Base-by-base conservation (phyloP, 2,113 vertebrate species). In the Tragulus kanchil region DNA sequence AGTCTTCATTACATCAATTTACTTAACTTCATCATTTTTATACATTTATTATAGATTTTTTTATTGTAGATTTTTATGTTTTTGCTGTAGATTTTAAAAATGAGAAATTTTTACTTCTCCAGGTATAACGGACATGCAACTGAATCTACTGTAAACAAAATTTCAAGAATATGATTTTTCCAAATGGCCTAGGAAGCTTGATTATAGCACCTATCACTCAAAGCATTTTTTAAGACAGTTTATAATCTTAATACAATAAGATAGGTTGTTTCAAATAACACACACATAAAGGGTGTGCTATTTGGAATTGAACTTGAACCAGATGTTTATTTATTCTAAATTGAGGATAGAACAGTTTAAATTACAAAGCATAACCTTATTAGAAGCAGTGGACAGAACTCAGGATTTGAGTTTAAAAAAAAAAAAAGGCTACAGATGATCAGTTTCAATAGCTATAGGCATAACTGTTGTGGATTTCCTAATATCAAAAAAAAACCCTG, bases 141-240 rank as follows among this genome's bases (percentile, higher is more conserved):
- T 82, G 71, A 89, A 97, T n/a, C 25, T 78, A 77, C n/a, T 36
- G 1, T 73, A 81, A 77, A 89, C 85, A 92, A 88, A 92, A 95
- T 58, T 21, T 89, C 69, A 85, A 95, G 17, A 54, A 85, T 85
- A 95, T 12, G 17, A 9, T 61, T 91, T 89, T 85, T 71, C 23
- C 36, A 94, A 91, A 84, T 31, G 62, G 50, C 19, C 12, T 79
- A 21, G 48, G 75, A 92, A 92, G 65, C 59, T 36, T 96, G 28
- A 88, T 50, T 88, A 58, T 8, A 94, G 26, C 13, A 81, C 8
- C 10, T n/a, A 85, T 59, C 78, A 71, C 9, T 96, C 82, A 61
- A 86, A 89, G 69, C 31, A 89, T 79, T 59, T 86, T 94, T 71
- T 73, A 78, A 77, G 36, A 23, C 36, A 61, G 52, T 85, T 89